These are phyloP conservation scores for Rhadina sibilatrix DNA, from an alignment of 2,113 vertebrate genomes.

Conservation along the genomic window DNA sequence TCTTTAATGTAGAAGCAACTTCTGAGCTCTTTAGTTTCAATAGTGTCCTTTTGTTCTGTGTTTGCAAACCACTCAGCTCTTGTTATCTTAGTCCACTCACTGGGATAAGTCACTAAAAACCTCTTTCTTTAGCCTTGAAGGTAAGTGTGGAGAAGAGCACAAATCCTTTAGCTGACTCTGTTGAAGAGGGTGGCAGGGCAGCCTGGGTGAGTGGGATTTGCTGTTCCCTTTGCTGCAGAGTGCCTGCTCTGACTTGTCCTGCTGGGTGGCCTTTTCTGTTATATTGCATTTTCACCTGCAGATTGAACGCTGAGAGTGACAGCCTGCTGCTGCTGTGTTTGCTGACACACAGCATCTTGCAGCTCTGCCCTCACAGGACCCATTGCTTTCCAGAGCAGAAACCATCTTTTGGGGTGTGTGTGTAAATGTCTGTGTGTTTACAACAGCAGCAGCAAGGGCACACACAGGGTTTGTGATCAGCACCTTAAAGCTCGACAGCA, in stretches of 20 bases:
- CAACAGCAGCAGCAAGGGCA: background rate
- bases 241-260: background rate
- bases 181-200: background rate
- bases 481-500: background rate
- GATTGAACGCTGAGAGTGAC: background rate
- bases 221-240: background rate
- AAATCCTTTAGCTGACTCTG: background rate
- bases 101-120: background rate
- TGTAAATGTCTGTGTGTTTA: background rate
- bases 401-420: background rate
- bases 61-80: background rate
- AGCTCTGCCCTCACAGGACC: background rate
- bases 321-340: background rate
- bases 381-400: constrained; percentile 18
- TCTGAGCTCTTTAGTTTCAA: background rate
- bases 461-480: background rate
- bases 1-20: background rate
- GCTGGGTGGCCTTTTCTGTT: background rate
- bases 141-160: background rate
- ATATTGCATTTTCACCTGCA: background rate
- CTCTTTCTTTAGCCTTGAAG: background rate
- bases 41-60: background rate
- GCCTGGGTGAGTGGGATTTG: constrained; percentile 16
- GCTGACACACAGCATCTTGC: background rate
- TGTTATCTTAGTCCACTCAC: background rate